These are phyloP conservation scores for Alligator sinensis DNA, from an alignment of 2,113 vertebrate species.

Conservation along the genomic window DNA sequence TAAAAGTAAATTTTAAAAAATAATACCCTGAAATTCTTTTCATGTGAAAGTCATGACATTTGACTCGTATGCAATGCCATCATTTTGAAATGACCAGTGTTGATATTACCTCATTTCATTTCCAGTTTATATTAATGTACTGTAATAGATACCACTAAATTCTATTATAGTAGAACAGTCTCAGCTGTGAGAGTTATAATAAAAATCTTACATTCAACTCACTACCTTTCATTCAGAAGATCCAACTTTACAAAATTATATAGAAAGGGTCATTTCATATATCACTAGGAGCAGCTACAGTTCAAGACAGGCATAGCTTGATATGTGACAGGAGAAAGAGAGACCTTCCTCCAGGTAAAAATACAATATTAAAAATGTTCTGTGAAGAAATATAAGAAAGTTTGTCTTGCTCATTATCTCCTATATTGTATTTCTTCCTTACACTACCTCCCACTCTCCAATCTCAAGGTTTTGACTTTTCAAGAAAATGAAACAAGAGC, in stretches of 20 bases:
- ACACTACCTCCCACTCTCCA: no score
- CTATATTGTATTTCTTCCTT: no score
- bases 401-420: not conserved
- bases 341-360: no score
- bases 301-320: not conserved
- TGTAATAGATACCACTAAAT: not conserved
- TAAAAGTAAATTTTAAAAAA: not conserved
- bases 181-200: not conserved
- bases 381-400: not conserved
- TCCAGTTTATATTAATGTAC: not conserved
- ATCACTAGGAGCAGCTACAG: not conserved
- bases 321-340: not conserved
- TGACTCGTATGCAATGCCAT: not conserved
- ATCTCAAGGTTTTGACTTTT: no score
- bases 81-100: not conserved
- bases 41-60: not conserved
- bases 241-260: not conserved
- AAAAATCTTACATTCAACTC: not conserved
- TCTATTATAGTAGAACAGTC: not conserved
- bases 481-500: no score
- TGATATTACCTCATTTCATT: not conserved
- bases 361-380: no score
- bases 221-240: not conserved
- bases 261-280: not conserved
- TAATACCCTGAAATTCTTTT: not conserved